phyloP scores from a whole-genome alignment of 2,888 invertebrate species.

The Myopa tessellatipennis region DNA sequence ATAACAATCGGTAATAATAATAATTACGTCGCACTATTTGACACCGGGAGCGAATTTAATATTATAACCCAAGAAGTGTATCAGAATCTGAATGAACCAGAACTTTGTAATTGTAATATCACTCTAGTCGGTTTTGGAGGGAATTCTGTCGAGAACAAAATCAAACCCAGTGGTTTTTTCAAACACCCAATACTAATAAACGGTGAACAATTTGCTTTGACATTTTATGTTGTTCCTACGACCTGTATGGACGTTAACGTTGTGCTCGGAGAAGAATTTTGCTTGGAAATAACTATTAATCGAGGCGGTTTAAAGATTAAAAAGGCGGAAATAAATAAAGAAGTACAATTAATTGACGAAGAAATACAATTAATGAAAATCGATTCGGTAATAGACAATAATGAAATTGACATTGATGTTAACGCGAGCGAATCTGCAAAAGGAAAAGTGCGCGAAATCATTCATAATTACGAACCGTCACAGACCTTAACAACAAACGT shows the following conservation, averaged over 20 bases:
- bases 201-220: neutral
- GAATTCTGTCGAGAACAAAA: neutral
- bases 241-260: constrained; percentile 36
- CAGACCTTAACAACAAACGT: constrained; percentile 49
- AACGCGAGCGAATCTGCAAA: constrained; percentile 15
- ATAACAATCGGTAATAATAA: neutral
- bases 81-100: neutral
- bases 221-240: constrained; percentile 25
- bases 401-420: constrained; percentile 30
- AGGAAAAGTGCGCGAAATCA: constrained; percentile 42
- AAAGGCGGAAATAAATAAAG: constrained; percentile 15
- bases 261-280: constrained; percentile 38
- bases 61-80: neutral
- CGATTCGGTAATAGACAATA: constrained; percentile 14
- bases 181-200: too few species aligned
- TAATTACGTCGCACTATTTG: neutral
- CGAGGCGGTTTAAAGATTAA: constrained; percentile 28
- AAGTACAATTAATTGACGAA: neutral
- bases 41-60: neutral
- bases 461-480: constrained; percentile 49
- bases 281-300: constrained; percentile 32
- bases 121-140: neutral
- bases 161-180: too few species aligned
- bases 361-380: constrained; percentile 26
- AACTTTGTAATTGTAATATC: neutral